Conservation (phyloP, 2,888 invertebrate species). For the Aplocera efformata region DNA sequence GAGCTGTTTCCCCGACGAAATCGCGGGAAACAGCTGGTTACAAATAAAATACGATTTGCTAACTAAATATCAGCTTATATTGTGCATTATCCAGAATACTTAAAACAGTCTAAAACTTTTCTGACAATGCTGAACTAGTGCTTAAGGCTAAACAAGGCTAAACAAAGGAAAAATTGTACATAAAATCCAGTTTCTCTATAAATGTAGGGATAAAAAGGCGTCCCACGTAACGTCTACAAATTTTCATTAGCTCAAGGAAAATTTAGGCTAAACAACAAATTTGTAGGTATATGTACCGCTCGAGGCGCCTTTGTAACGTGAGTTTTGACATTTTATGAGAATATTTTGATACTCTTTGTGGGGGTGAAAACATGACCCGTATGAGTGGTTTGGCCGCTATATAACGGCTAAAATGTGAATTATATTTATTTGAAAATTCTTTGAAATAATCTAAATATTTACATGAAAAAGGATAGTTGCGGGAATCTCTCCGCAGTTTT, state of each 20-base stretch:
- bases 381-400: neutral
- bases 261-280: constrained; percentile 28
- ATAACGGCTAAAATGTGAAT: neutral
- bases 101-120: no score
- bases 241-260: constrained; percentile 15
- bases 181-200: neutral
- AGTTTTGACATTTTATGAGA: constrained; percentile 17
- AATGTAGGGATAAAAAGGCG: constrained; percentile 2
- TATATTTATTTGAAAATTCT: constrained; percentile 3
- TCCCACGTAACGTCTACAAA: constrained; percentile 17
- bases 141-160: no score
- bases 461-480: neutral
- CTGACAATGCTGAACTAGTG: no score
- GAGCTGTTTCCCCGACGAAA: no score
- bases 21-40: no score
- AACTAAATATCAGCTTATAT: no score
- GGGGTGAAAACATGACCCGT: neutral
- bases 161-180: no score
- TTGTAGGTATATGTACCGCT: constrained; percentile 35
- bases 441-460: neutral
- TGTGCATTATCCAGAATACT: no score
- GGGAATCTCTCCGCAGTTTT: no score
- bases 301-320: constrained; percentile 26
- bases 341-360: constrained; percentile 10
- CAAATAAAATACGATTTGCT: no score